Base-by-base conservation (phyloP, 2,888 invertebrate species). In the Heliconius aoede region DNA sequence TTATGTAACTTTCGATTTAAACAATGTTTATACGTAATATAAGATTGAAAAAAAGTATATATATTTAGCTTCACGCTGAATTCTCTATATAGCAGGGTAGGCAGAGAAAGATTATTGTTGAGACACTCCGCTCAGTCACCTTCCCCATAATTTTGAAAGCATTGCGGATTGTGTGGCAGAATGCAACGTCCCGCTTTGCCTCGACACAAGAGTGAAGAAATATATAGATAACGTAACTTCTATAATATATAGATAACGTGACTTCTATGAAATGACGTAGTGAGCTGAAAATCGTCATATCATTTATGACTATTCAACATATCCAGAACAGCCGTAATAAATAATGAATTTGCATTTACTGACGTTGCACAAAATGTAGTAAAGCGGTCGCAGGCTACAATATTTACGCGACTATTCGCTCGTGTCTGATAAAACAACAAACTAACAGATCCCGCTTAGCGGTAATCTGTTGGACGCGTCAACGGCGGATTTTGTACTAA, bases 341-440 rank as follows among this genome's bases (percentile, higher is more conserved):
- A 40, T 40, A 40, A 40, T 40, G 15, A 40, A 55, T 32, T 69
- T 76, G 18, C 60, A 71, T 74, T 77, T 71, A 74, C 71, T 46
- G 69, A 77, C 64, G 69, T 55, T 55, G 36, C 64, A 71, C 61
- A n/a, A 26, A 71, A 68, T 71, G 62, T 32, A 36, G 62, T 62
- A 26, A 36, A 67, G 78, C 74, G 74, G 76, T 67, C 28, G 28
- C 60, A 40, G 75, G 65, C 55, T 65, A 28, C 65, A 65, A 62
- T 76, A 55, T 73, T 74, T 74, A 62, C n/a, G 13, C 60, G 28
- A 68, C 71, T 46, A 55, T 55, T 77, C 62, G 62, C 72, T 62
- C 64, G 72, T 79, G 74, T 79, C 72, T 77, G 74, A 74, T 74
- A 76, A 79, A 76, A 67, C 78, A 78, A 78, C 74, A 76, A 76